These are phyloP conservation scores for Physella acuta DNA, from an alignment of 1,140 invertebrate species.

Conservation along the genomic window DNA sequence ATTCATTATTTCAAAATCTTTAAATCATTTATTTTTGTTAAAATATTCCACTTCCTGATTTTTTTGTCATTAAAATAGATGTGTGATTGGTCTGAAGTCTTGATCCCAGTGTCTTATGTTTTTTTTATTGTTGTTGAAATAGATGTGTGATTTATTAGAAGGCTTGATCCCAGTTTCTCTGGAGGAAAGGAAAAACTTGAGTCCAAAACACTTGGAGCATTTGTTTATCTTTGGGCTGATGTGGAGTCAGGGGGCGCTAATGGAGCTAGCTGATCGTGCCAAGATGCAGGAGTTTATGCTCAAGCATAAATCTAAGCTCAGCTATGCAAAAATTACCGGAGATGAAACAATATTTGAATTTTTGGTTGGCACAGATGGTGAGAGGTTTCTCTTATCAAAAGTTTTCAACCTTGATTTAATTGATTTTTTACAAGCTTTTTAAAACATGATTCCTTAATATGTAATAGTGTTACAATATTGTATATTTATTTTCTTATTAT, in stretches of 20 bases:
- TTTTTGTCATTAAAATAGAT: no score
- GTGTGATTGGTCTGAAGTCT: no score
- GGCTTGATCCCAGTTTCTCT: conserved; percentile 74
- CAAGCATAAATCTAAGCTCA: conserved; percentile 37
- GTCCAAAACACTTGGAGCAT: conserved; percentile 58
- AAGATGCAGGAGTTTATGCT: conserved; percentile 63
- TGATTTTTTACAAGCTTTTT: background rate
- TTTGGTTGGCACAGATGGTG: conserved; percentile 78
- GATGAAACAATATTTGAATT: conserved; percentile 81
- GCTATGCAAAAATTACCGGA: conserved; percentile 46
- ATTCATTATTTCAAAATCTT: no score
- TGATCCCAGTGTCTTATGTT: no score
- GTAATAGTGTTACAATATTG: background rate
- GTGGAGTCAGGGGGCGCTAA: conserved; percentile 87
- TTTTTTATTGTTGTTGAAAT: background rate
- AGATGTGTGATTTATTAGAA: conserved; percentile 71
- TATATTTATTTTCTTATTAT: background rate
- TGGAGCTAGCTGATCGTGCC: conserved; percentile 79
- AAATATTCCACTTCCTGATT: no score
- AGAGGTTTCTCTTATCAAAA: conserved; percentile 46
- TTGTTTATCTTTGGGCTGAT: conserved; percentile 74
- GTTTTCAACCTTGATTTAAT: background rate
- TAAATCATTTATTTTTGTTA: no score
- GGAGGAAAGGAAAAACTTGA: conserved; percentile 41
- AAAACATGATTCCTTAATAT: background rate